Percentiles rank a stretch among this genome's conserved stretches.
These are phyloP conservation scores for Brenthis hecate DNA, from an alignment of 2,888 invertebrate genomes.

Conservation along the genomic window DNA sequence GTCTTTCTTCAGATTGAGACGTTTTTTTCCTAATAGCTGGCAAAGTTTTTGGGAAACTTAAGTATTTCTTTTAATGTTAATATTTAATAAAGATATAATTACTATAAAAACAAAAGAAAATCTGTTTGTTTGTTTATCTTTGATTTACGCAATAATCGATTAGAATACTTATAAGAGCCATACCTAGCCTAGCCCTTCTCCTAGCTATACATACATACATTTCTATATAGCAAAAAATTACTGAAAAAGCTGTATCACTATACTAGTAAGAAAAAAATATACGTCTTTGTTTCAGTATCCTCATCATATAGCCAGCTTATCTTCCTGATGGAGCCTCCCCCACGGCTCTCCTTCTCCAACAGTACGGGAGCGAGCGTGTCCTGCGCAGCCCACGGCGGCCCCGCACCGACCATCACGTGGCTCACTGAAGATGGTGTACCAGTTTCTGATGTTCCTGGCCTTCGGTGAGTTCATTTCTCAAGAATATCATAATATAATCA, in stretches of 20 bases:
- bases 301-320: conserved; percentile 61
- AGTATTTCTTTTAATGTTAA: no score
- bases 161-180: no score
- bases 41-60: no score
- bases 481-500: no score
- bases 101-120: no score
- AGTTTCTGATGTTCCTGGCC: conserved; percentile 86
- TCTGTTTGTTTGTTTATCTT: no score
- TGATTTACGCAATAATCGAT: no score
- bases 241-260: neutral
- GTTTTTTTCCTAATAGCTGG: no score
- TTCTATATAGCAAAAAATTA: neutral
- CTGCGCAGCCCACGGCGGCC: conserved; percentile 89
- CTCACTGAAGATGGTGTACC: conserved; percentile 87
- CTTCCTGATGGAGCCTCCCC: conserved; percentile 89
- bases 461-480: conserved; percentile 79
- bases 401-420: conserved; percentile 89
- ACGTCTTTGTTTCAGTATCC: conserved; percentile 47
- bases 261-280: neutral
- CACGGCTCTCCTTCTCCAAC: conserved; percentile 89
- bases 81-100: no score
- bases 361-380: conserved; percentile 89
- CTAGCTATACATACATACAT: neutral
- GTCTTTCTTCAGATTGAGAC: no score
- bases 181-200: neutral